These are phyloP conservation scores for Setipinna tenuifilis DNA, from an alignment of 2,797 vertebrate species.

Conservation along the genomic window DNA sequence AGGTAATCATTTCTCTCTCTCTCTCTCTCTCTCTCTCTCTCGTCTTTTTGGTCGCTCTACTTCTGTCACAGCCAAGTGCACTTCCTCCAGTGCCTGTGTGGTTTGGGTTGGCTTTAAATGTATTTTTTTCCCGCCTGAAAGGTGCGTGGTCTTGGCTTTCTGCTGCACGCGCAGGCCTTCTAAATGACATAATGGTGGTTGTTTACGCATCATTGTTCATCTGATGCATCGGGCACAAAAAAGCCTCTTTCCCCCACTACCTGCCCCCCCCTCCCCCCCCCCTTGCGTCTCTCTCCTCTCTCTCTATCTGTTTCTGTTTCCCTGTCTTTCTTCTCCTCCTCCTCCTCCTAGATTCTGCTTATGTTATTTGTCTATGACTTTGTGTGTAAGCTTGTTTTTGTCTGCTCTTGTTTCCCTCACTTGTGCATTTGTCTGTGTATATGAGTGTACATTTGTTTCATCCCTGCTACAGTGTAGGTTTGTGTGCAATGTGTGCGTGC, in stretches of 20 bases:
- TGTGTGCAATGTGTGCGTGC: neutral
- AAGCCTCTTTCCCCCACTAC: neutral
- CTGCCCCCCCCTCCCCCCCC: neutral
- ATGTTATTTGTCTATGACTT: too few relatives aligned
- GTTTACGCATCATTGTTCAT: conserved; percentile 37
- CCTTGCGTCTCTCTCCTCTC: neutral
- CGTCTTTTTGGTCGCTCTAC: neutral
- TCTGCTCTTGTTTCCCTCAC: too few relatives aligned
- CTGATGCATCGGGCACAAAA: neutral
- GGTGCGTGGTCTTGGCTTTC: conserved; percentile 36
- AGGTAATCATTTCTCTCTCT: neutral
- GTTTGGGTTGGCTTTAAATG: neutral
- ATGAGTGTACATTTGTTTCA: too few relatives aligned
- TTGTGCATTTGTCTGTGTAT: too few relatives aligned
- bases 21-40: neutral
- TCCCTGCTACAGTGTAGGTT: too few relatives aligned
- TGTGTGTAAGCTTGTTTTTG: too few relatives aligned
- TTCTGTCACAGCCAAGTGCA: conserved; percentile 25
- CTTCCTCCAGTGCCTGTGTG: conserved; percentile 10
- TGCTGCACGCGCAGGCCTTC: neutral
- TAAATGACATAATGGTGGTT: conserved; percentile 35
- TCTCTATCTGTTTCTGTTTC: too few relatives aligned
- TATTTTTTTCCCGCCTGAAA: conserved; percentile 15
- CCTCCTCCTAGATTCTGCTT: too few relatives aligned
- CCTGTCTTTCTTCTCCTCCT: too few relatives aligned